Base-by-base conservation (phyloP, 2,113 vertebrate species). In the Hypomesus transpacificus region DNA sequence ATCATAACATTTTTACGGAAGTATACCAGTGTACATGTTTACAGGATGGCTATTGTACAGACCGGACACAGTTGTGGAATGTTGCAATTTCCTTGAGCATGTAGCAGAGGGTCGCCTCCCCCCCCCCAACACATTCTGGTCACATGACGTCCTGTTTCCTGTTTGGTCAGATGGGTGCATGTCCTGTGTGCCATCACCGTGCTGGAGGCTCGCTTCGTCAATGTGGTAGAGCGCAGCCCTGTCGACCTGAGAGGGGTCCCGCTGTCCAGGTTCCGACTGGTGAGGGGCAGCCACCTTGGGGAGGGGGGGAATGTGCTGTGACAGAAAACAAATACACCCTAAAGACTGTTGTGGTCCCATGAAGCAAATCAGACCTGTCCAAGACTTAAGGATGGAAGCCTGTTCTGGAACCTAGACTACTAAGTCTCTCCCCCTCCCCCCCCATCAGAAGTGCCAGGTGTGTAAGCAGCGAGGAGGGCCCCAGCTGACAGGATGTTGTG, bases 101-200 rank as follows among this genome's bases (percentile, higher is more conserved):
- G 31, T 34, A 6, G 6, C 24, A 24, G 24, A 26, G 24, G 24
- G 2, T 26, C 31, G 4, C 31, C 31, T 34, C 31, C 31, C 31
- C 56, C n/a, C 31, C 31, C 31, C 56, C n/a, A 8, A 28, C 14
- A 62, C 28, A 28, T 3, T 18, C 14, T 17, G 26, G 22, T 62
- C 24, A 24, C 24, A 17, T 62, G 26, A 5, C 18, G 2, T 17
- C 60, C 14, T 62, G 20, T 31, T 22, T 34, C 14, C 13, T 16
- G 52, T 17, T 61, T 69, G 70, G 50, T 78, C 69, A 99, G 97
- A 82, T 99, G 97, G 97, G 97, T 99, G 73, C 97, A 99, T 8
- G 97, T 99, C 6, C 91, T 98, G 65, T 99, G 97, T 89, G 97
- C 97, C 22, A 94, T 99, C 75, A 96, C 94, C 14, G 95, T 99